phyloP scores from a whole-genome alignment of 1,140 invertebrate species.

The Carposina sasakii region DNA sequence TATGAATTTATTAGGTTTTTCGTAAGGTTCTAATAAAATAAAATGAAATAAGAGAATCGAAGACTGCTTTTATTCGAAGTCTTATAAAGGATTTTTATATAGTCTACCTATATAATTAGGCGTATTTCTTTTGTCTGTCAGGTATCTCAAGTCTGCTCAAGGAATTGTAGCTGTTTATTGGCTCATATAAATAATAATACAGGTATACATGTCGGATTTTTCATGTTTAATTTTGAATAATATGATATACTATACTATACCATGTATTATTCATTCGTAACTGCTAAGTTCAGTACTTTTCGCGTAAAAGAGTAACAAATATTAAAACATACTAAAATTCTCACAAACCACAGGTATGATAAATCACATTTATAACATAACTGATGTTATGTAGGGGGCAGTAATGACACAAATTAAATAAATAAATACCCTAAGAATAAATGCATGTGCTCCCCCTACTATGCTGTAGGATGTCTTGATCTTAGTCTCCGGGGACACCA shows the following conservation, averaged over 20 bases:
- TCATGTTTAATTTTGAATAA: not conserved
- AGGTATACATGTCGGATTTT: not conserved
- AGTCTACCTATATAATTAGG: too few relatives aligned
- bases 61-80: too few relatives aligned
- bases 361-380: not conserved
- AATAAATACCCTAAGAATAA: slow-evolving; percentile 43
- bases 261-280: too few relatives aligned
- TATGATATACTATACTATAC: not conserved
- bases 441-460: slow-evolving; percentile 54
- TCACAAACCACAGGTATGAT: too few relatives aligned
- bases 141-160: not conserved
- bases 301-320: too few relatives aligned
- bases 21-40: too few relatives aligned
- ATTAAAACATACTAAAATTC: too few relatives aligned
- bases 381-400: not conserved
- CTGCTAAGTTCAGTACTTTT: too few relatives aligned
- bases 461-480: slow-evolving; percentile 28
- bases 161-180: not conserved
- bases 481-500: not conserved
- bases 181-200: not conserved
- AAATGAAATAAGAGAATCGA: too few relatives aligned
- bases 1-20: too few relatives aligned
- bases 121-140: not conserved
- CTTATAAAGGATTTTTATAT: too few relatives aligned
- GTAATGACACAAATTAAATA: not conserved